phyloP scores from a whole-genome alignment of 2,797 vertebrate species.

The Acridotheres tristis region DNA sequence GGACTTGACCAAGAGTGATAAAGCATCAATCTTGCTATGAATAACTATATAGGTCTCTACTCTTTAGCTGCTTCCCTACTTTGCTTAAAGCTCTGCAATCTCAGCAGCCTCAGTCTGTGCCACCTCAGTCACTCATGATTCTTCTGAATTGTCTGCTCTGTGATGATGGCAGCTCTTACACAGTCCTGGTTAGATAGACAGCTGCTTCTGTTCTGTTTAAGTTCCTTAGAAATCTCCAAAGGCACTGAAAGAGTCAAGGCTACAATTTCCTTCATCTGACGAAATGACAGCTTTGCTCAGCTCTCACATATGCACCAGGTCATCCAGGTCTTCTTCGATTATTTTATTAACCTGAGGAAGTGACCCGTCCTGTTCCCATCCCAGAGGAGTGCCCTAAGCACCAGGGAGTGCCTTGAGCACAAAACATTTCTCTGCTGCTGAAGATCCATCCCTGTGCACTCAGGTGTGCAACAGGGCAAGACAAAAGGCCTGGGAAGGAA shows the following conservation, averaged over 20 bases:
- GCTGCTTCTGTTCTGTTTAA: not conserved
- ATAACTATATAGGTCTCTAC: not conserved
- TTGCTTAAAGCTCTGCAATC: not conserved
- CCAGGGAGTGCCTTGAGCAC: not conserved
- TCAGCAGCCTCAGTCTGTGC: not conserved
- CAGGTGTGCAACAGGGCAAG: not conserved
- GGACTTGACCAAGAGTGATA: not conserved
- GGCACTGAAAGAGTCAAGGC: not conserved
- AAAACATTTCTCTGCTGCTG: not conserved
- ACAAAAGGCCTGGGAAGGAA: not conserved
- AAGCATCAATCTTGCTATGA: not conserved
- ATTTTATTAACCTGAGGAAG: not conserved
- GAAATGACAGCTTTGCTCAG: not conserved
- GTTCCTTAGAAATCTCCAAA: not conserved
- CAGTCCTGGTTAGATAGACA: not conserved
- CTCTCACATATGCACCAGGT: fast-evolving
- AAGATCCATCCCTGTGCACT: not conserved
- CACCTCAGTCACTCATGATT: not conserved
- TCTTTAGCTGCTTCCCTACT: not conserved
- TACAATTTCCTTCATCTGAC: not conserved
- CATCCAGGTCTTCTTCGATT: not conserved
- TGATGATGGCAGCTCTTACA: not conserved
- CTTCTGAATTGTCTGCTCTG: not conserved
- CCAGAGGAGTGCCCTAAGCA: not conserved
- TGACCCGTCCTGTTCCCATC: not conserved